A percentile compares a stretch with the other conserved stretches of the same genome.
Conservation (phyloP, 2,888 invertebrate species). For the Hoplodrina blanda region DNA sequence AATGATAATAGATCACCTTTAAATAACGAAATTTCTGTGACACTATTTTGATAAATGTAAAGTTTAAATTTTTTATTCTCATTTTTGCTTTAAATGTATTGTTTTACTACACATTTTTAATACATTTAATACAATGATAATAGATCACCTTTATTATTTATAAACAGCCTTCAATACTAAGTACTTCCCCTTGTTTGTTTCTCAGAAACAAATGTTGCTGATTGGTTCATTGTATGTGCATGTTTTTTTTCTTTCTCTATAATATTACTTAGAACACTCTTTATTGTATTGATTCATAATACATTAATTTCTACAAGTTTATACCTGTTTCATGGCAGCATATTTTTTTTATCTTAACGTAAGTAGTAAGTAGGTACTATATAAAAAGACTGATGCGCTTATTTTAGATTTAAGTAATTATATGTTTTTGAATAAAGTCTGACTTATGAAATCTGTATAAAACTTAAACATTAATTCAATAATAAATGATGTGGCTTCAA, state of each 20-base stretch:
- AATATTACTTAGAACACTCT: not conserved
- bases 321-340: slow-evolving; percentile 19
- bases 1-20: not conserved
- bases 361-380: not conserved
- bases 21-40: not conserved
- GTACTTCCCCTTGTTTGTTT: slow-evolving; percentile 29
- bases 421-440: not conserved
- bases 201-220: slow-evolving; percentile 20
- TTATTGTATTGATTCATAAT: slow-evolving; percentile 12
- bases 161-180: not conserved
- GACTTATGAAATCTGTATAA: not conserved
- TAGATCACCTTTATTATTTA: not conserved
- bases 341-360: not conserved
- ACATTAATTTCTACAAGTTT: slow-evolving; percentile 24
- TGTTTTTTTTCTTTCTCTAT: not conserved
- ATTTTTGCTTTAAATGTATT: not conserved
- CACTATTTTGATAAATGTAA: not conserved
- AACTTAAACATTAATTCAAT: too few relatives aligned
- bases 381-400: not conserved
- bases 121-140: too few relatives aligned
- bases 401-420: not conserved
- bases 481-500: not conserved
- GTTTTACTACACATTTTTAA: not conserved
- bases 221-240: not conserved
- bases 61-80: not conserved